Base-by-base conservation (phyloP, 2,797 vertebrate genomes). In the Syngnathus acus region DNA sequence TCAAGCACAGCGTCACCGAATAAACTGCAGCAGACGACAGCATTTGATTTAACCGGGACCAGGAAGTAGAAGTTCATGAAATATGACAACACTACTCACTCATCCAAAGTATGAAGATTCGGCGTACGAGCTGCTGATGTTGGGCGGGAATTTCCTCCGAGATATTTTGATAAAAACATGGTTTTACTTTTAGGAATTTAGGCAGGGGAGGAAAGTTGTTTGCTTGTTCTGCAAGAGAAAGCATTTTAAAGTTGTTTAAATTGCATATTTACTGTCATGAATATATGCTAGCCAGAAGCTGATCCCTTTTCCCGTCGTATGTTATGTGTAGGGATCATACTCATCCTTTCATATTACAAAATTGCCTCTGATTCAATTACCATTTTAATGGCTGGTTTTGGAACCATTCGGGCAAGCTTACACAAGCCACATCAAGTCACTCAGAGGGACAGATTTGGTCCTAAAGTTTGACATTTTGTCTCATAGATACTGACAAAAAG, bases 131-230 rank as follows among this genome's bases (percentile, higher is more conserved):
- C 45, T 86, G 85, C 71, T 91, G 92, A 72, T 97, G 86, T 5
- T 90, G 88, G 0, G 86, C 81, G 16, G 96, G 96, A 2, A 98
- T 98, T 72, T 99, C 97, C 1, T 97, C 94, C 0, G 94, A 89
- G 9, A 98, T 92, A 57, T 96, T 94, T 70, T 99, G 97, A 79
- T 98, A 97, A 89, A 98, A 99, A 71, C 96, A 99, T 0, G 96
- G 94, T 68, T 95, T 96, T 74, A 98, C 87, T 6, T 89, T 93
- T 38, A 97, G 54, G 47, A 96, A 92, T 68, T 80, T 77, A 0
- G 96, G 95, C 68, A 99, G 82, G 0, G 95, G 95, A 0, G 97
- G 96, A 71, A 98, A 99, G 83, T 99, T 99, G 79, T 98, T 98
- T 26, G 81, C 85, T 37, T 86, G 92, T 2, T 90, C 96, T 99